Evolutionary conservation across 2,797 vertebrate species (phyloP), one percentile per base, ranked within the genome.

Genomic region (Premnoplex brunnescens): DNA sequence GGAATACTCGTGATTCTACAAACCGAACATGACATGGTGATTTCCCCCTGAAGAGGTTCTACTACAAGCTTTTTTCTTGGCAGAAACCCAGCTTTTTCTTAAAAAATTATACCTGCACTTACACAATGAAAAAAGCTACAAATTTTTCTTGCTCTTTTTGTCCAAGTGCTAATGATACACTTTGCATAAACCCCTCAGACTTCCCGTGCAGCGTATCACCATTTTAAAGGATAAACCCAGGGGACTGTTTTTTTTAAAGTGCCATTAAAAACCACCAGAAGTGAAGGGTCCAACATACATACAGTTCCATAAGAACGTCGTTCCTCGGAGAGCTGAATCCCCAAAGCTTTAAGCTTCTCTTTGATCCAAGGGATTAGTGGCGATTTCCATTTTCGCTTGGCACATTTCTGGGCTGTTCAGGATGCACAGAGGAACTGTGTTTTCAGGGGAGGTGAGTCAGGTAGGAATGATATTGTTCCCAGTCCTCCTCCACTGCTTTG

Each of bases 321-420:
- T 77, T 86, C 59, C 74, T 78, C 56, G 74, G 79, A 73, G 15
- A 93, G 67, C 41, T 76, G 89, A 49, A 91, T 93, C 91, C 79
- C 73, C 84, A 43, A 85, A 93, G 77, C 80, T 95, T 63, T 82
- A 85, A 92, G 79, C 59, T 58, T 51, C 64, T 72, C 81, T 94
- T 89, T 96, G 91, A 94, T 95, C 62, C 79, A 52, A 9, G 22
- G 56, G 87, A 94, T 97, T 94, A 91, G 34, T 18, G 36, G 69
- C 91, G 79, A 77, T 92, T 93, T 86, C 51, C 62, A 43, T 76
- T 96, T 95, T 56, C 78, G 67, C 76, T 22, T n/a, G 37, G 62
- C 22, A 78, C 54, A 39, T 67, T 93, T 96, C 88, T 7, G 23
- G 82, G 32, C 69, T 88, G 58, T 67, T 81, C 36, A 49, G 36